These are phyloP conservation scores for Zosterops pallidus DNA, from an alignment of 2,113 vertebrate species.

Conservation along the genomic window DNA sequence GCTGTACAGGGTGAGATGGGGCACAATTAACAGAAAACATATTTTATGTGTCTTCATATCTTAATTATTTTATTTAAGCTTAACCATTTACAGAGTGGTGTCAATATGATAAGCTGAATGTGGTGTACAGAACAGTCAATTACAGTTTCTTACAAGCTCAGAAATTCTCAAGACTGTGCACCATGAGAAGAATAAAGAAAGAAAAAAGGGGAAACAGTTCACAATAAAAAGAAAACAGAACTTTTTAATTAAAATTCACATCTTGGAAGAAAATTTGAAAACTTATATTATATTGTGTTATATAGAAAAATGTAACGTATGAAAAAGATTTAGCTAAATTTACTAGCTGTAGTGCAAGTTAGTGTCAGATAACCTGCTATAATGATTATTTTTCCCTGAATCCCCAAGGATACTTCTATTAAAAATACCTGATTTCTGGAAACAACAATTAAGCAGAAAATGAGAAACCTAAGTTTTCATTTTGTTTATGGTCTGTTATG, in stretches of 20 bases:
- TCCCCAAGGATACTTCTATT: background rate
- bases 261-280: background rate
- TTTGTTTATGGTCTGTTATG: background rate
- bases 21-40: conserved; percentile 16
- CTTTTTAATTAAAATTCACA: background rate
- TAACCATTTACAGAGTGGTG: conserved; percentile 2
- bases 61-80: conserved; percentile 14
- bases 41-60: background rate
- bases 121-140: background rate
- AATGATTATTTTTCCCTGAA: background rate
- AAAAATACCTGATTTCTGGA: background rate
- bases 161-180: background rate
- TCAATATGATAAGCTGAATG: background rate
- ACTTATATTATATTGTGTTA: background rate
- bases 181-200: background rate
- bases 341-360: background rate
- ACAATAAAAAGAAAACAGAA: background rate
- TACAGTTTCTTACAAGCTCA: background rate
- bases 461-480: background rate
- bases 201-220: background rate
- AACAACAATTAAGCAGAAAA: background rate
- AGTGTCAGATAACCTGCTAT: background rate
- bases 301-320: background rate
- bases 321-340: background rate
- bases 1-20: background rate